Percentiles rank a stretch among this genome's conserved stretches.
These are phyloP conservation scores for Brenthis ino DNA, from an alignment of 2,888 invertebrate species.

Conservation along the genomic window DNA sequence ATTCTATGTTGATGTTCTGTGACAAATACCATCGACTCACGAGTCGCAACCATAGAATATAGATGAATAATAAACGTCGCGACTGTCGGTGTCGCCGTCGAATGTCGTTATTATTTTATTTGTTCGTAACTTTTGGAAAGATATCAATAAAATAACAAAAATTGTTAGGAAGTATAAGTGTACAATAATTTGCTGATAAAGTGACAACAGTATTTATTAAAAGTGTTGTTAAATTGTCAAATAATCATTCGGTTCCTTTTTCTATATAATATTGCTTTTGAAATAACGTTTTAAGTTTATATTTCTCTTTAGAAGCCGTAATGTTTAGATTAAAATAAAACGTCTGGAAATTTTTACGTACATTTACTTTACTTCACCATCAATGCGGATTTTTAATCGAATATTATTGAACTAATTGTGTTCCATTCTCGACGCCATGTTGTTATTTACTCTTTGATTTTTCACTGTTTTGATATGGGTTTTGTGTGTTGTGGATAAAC, in stretches of 20 bases:
- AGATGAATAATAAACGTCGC: slow-evolving; percentile 1
- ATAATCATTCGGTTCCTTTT: not conserved
- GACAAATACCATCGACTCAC: too few relatives aligned
- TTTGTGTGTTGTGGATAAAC: slow-evolving; percentile 64
- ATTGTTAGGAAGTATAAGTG: slow-evolving; percentile 4
- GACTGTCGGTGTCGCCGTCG: slow-evolving; percentile 17
- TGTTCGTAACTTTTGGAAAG: slow-evolving; percentile 26
- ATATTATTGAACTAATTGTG: slow-evolving; percentile 31
- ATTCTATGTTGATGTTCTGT: too few relatives aligned
- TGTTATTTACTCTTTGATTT: slow-evolving; percentile 76
- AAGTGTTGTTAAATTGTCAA: not conserved
- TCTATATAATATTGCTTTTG: not conserved
- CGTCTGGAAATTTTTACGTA: not conserved
- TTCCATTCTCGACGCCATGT: slow-evolving; percentile 71
- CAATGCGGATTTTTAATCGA: slow-evolving; percentile 21
- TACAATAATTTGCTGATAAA: not conserved
- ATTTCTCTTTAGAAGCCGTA: not conserved
- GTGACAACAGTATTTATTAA: not conserved
- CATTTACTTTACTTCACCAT: not conserved
- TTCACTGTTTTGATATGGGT: slow-evolving; percentile 64
- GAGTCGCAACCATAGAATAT: too few relatives aligned
- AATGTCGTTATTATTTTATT: slow-evolving; percentile 18
- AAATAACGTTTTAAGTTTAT: not conserved
- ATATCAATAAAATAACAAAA: slow-evolving; percentile 9
- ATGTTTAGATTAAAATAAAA: slow-evolving; percentile 10